Evolutionary conservation across 1,140 invertebrate species (phyloP), one percentile per base, ranked within the genome.

Genomic region (Drosophila lowei): DNA sequence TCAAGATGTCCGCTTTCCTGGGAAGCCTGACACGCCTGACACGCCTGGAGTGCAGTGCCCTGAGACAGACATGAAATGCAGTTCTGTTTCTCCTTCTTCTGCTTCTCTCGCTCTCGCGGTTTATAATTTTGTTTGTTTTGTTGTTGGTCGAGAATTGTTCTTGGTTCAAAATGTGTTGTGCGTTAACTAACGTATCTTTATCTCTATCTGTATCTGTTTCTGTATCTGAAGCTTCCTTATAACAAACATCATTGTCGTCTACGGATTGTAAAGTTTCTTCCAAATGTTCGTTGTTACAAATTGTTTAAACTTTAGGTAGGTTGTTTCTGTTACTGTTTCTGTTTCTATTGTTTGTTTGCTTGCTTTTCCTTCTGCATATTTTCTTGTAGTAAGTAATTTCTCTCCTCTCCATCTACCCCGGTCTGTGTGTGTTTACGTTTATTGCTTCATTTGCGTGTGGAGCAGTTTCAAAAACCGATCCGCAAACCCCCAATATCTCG

Each of bases 221-320:
- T 49, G 21, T 42, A 28, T 23, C n/a, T 52, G 16, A 13, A 13
- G 11, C 34, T 38, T 38, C 11, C 11, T 13, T 13, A 13, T 38
- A 38, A 13, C 30, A 9, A 30, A 34, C 30, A 50, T 25, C 41
- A 15, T 38, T 28, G 13, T 23, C 23, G 41, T 21, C 11, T 21
- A 21, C 42, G 28, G 43, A 23, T 49, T 63, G 70, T 84, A 65
- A 74, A 74, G 61, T 74, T 58, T 49, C 71, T 23, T 74, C 71
- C 72, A 74, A 74, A 74, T 74, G 43, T 65, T 74, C 16, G 43
- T 74, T 38, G 49, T 70, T 70, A 68, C 66, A 70, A 58, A 25
- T 44, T 72, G 30, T 16, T 74, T 68, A 74, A 86, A 86, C 77
- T 86, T 85, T 85, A 86, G 81, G 81, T 85, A 85, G 81, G 81